A percentile compares a stretch with the other conserved stretches of the same genome.
phyloP scores from a whole-genome alignment of 35 echinoderm and acorn worm genomes.

The Ophioderma brevispina region DNA sequence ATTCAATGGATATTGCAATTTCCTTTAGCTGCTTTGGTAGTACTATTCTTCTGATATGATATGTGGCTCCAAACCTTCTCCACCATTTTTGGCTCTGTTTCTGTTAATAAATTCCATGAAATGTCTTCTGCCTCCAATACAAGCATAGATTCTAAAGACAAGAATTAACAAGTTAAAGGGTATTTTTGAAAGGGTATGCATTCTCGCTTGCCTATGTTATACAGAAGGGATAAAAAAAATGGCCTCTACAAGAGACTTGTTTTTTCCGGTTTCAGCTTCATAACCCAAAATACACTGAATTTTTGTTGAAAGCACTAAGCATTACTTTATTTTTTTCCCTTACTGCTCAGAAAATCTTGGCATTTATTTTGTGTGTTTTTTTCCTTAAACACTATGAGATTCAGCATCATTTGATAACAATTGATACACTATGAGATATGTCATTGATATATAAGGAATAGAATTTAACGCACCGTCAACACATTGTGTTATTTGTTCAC shows the following conservation, averaged over 20 bases:
- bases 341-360: too few species aligned
- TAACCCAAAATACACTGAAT: neutral
- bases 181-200: neutral
- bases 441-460: too few species aligned
- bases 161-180: neutral
- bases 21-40: too few species aligned
- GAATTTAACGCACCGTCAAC: too few species aligned
- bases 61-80: too few species aligned
- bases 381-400: too few species aligned
- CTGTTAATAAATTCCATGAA: slow-evolving; percentile 42
- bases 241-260: neutral
- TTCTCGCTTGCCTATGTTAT: neutral
- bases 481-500: too few species aligned
- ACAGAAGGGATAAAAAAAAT: neutral
- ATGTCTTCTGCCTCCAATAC: slow-evolving; percentile 61
- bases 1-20: too few species aligned
- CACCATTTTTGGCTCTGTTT: neutral
- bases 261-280: neutral
- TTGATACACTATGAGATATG: too few species aligned
- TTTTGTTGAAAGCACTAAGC: neutral
- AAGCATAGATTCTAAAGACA: slow-evolving; percentile 74
- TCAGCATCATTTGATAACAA: too few species aligned
- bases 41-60: too few species aligned
- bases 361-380: too few species aligned
- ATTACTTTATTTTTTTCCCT: neutral